Base-by-base conservation (phyloP, 2,113 vertebrate species). In the Cyanoramphus novaezelandiae region DNA sequence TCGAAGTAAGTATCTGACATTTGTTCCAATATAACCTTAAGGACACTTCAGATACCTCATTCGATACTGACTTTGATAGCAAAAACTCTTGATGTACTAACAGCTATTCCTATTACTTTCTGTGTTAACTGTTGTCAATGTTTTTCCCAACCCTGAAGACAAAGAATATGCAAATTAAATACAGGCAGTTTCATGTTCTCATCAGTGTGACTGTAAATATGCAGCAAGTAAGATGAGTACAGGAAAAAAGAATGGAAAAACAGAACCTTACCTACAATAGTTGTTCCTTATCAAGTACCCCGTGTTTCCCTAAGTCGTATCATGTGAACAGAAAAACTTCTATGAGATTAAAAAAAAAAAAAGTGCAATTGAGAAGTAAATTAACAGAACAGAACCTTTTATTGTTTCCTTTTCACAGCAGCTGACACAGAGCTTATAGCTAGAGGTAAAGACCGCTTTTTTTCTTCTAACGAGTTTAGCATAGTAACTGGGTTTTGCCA, bases 121-220 rank as follows among this genome's bases (percentile, higher is more conserved):
- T 77, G 50, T 52, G 33, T 91, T 97, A 97, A 97, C 65, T 82
- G 76, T 86, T 90, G 76, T 79, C 88, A 95, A 33, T 82, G 94
- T 65, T 97, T 93, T 94, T 62, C 86, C 81, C 71, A 92, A 87
- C 35, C 55, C 75, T 81, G 88, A 96, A 97, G 96, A 98, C 94
- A 98, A 98, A 98, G 96, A 93, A 96, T 98, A 98, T 95, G 96
- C 82, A 95, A 98, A 98, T 97, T 86, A 97, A 97, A 98, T 88
- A 94, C 94, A 97, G 89, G 92, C 67, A 97, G 91, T 95, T 98
- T 97, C 94, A 76, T 33, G 82, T 92, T 97, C 97, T 96, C 82
- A 18, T 96, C 94, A 95, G 84, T 39, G 70, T 19, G 78, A 95
- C 95, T 81, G 94, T 93, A 97, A 97, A 97, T 79, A 97, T 28